Evolutionary conservation across 2,113 vertebrate genomes (phyloP).

Genomic region (Grantiella picta): DNA sequence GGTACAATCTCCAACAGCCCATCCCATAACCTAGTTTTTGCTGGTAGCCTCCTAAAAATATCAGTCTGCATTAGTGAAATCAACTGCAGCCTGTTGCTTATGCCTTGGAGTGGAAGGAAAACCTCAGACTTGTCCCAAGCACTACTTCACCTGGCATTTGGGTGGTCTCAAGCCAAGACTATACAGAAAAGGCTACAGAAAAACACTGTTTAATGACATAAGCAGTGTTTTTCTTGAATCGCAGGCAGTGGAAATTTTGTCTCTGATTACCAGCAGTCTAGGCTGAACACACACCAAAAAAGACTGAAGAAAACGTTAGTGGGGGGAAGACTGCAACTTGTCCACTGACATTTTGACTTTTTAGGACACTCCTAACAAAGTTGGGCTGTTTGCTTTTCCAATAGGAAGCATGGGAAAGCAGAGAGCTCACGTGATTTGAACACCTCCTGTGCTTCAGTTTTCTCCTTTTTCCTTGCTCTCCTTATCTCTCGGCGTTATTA

Average conservation of each 20-base stretch:
- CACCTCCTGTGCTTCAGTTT: neutral
- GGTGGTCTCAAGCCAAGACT: neutral
- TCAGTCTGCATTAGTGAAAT: neutral
- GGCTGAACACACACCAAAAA: neutral
- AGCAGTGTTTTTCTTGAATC: neutral
- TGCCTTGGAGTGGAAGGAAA: neutral
- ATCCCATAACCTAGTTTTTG: neutral
- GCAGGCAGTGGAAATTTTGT: neutral
- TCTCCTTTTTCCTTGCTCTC: neutral
- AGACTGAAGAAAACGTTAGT: neutral
- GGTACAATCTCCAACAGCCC: neutral
- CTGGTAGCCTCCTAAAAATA: neutral
- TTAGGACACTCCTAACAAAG: neutral
- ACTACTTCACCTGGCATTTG: neutral
- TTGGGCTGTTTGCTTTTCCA: neutral
- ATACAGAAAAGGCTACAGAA: neutral
- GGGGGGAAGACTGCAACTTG: neutral
- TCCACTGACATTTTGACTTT: neutral
- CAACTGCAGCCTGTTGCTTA: neutral
- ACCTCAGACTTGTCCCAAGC: neutral
- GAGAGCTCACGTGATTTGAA: neutral
- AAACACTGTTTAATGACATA: neutral
- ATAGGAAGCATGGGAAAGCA: neutral
- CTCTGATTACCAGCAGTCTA: neutral
- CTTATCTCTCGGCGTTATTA: neutral